Base-by-base conservation (phyloP, 2,888 invertebrate genomes). In the Choreutis nemorana region DNA sequence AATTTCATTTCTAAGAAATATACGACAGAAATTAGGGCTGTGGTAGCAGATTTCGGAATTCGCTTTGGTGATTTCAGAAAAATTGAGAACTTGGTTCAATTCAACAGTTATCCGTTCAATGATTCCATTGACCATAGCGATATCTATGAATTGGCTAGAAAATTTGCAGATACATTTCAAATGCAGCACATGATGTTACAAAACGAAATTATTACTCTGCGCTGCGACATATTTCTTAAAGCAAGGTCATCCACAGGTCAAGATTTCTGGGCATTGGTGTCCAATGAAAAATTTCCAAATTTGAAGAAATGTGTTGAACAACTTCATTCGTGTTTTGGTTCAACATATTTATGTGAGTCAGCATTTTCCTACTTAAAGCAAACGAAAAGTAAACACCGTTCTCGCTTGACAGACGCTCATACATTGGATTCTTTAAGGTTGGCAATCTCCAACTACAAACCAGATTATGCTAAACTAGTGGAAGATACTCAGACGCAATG, bases 41-140 rank as follows among this genome's bases (percentile, higher is more conserved):
- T 40, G 38, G 14, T 40, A 37, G 20, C 40, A 38, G 33, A 40
- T 28, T 40, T 39, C 34, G 34, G 35, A 39, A 35, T 41, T 39
- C 25, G 28, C 35, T 41, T 39, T 37, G 27, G 34, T 35, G 33
- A 37, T 40, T 42, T 39, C 28, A 37, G 14, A 36, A 38, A 38
- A 36, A 39, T 27, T 38, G 32, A 36, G 38, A 34, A 35, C 23
- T 33, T 33, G 32, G 27, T 40, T 36, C 34, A 40, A 42, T 37
- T 42, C 31, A 34, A 41, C 34, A 45, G 39, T 43, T 45, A 44
- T 47, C 45, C 38, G 29, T 42, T 42, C 27, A 37, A 37, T 44
- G 25, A 44, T 36, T 39, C 39, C 39, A 45, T 42, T 40, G 35
- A 38, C 38, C 39, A 41, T 36, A 40, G 37, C 41, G 41, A 42